Conservation (phyloP, 2,888 invertebrate species). For the Hirtodrosophila cameraria region DNA sequence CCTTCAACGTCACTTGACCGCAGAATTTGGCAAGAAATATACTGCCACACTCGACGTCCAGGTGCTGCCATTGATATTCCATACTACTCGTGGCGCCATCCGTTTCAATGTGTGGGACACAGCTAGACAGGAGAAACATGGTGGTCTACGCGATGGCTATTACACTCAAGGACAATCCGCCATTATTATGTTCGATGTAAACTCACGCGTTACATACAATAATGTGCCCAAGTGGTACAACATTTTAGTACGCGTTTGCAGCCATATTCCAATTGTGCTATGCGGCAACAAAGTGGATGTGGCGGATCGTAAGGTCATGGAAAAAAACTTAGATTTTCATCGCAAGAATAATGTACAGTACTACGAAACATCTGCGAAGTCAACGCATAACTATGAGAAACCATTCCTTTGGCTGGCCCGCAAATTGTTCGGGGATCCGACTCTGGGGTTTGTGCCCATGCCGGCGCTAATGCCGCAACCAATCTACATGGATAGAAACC, state of each 20-base stretch:
- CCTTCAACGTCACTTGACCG: constrained; percentile 98
- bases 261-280: constrained; percentile 99
- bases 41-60: constrained; percentile 99
- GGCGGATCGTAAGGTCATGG: constrained; percentile 99
- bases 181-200: constrained; percentile 99
- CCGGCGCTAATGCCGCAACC: constrained; percentile 98
- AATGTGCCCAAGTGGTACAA: constrained; percentile 99
- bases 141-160: constrained; percentile 98
- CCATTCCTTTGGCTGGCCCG: constrained; percentile 99
- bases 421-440: constrained; percentile 98
- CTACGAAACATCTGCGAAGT: constrained; percentile 91
- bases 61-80: constrained; percentile 97
- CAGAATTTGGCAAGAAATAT: constrained; percentile 99
- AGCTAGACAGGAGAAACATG: constrained; percentile 99
- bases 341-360: constrained; percentile 95
- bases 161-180: constrained; percentile 98
- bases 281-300: constrained; percentile 99
- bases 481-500: constrained; percentile 97
- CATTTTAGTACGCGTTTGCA: constrained; percentile 98
- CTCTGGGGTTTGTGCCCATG: constrained; percentile 98
- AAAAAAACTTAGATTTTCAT: constrained; percentile 98
- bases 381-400: constrained; percentile 99
- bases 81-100: constrained; percentile 97
- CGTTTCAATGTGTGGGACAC: constrained; percentile 99
- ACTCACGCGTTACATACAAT: constrained; percentile 98